Evolutionary conservation across 2,888 invertebrate species (phyloP), one percentile per base, ranked within the genome.

Genomic region (Brachyopa scutellaris): DNA sequence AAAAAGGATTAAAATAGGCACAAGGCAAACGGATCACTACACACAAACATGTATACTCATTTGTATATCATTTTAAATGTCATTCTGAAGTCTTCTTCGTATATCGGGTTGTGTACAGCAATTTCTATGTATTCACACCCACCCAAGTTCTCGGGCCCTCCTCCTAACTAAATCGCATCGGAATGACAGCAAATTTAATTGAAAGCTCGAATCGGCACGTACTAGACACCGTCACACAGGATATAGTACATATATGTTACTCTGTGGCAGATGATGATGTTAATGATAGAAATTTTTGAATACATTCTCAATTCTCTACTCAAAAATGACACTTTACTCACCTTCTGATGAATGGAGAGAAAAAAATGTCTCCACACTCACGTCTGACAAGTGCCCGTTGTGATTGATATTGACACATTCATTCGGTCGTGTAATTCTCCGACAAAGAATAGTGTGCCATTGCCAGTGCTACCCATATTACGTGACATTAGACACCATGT

Each of bases 361-460:
- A 19, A 33, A 23, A 57, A 26, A 7, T 55, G 5, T 7, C 9
- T 21, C 55, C 26, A 26, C 6, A 26, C 29, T 21, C 42, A 55
- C 55, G 42, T 59, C 53, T 64, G 49, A 57, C 57, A 64, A 61
- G 57, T 57, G 57, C 45, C 45, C 59, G 1, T 8, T 40, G 61
- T 73, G 80, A 82, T 82, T 82, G 80, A 82, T 82, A 82, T 82
- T 82, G 80, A 82, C 80, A 64, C 38, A 76, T 82, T 38, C 70
- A 76, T 69, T 82, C 76, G 57, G 80, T 74, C 76, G 76, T 74
- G 70, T 82, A 82, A 82, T 82, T 76, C 15, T 42, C 40, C 55
- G 23, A 40, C 31, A 62, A 29, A 55, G 21, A 9, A 29, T 29
- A 51, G 19, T 23, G 40, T 76, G 19, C 33, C 57, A 36, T 15